Evolutionary conservation across 2,888 invertebrate genomes (phyloP), one percentile per base, ranked within the genome.

Genomic region (Zaprionus bogoriensis): DNA sequence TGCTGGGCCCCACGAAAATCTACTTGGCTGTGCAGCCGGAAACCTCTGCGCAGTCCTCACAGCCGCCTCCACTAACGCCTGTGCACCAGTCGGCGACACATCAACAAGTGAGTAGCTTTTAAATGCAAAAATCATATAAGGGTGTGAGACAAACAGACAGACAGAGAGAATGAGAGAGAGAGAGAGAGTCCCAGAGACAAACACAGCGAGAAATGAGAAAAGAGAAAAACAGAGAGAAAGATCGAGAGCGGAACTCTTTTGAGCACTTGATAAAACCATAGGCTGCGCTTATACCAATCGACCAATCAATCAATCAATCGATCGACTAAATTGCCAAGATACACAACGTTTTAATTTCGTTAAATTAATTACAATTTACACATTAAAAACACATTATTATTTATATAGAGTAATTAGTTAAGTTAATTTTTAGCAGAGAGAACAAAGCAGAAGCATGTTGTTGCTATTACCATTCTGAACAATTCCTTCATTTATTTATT

Each of bases 1-100:
- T 96, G 78, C 90, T 96, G 66, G 96, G 96, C 2, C 96, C 96
- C 7, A 95, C 96, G 7, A 96, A 96, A 91, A 96, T 96, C 88
- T 96, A 96, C 88, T 91, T 97, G 61, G 96, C 96, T 0, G 96
- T 96, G 52, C 96, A 96, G 88, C 96, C 96, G 48, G 88, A 74
- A 62, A 63, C 80, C 9, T 90, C 76, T 89, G 89, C 90, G 38
- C 92, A 88, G 39, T 92, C 88, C 58, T 74, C 90, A 23, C 92
- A 92, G 74, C 92, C 92, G 7, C 92, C 92, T 9, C 92, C 92
- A 20, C 79, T 92, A 85, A 90, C 93, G 27, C 92, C 93, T 74
- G 92, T 92, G 2, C 92, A 92, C 66, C 89, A 88, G 64, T 67
- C 88, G 61, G 70, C 82, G 46, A 68, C 89, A 55, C 90, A 90